These are phyloP conservation scores for Agriopis leucophaearia DNA, from an alignment of 2,888 invertebrate species.

Conservation along the genomic window DNA sequence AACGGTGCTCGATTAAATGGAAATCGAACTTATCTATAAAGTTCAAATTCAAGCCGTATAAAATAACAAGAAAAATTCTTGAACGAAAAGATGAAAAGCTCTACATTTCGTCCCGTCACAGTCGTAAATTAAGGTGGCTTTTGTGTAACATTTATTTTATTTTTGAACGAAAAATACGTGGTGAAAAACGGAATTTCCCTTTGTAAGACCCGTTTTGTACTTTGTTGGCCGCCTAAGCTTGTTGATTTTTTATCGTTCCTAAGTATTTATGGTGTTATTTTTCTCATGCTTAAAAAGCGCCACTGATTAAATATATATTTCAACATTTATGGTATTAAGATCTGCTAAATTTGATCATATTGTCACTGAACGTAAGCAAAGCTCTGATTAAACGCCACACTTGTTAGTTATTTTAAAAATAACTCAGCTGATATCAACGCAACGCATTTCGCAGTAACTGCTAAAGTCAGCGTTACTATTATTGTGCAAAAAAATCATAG, in stretches of 20 bases:
- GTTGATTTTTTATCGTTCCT: conserved; percentile 35
- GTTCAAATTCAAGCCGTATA: conserved; percentile 12
- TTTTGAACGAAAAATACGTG: conserved; percentile 42
- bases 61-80: conserved; percentile 25
- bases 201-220: conserved; percentile 36
- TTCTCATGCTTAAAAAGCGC: neutral
- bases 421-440: too few relatives aligned
- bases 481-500: too few relatives aligned
- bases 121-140: conserved; percentile 39
- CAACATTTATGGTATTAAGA: too few relatives aligned
- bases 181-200: conserved; percentile 41
- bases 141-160: conserved; percentile 38
- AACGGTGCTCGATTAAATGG: too few relatives aligned
- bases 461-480: too few relatives aligned
- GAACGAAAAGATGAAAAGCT: conserved; percentile 33
- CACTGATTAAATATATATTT: neutral
- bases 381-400: too few relatives aligned
- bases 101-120: conserved; percentile 36
- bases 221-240: conserved; percentile 32
- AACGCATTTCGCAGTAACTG: too few relatives aligned
- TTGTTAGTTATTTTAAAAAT: neutral
- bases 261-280: conserved; percentile 9
- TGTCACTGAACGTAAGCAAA: too few relatives aligned
- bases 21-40: too few relatives aligned
- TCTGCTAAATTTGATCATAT: too few relatives aligned